Evolutionary conservation across 2,113 vertebrate species (phyloP), one percentile per base, ranked within the genome.

Genomic region (Cynocephalus volans): DNA sequence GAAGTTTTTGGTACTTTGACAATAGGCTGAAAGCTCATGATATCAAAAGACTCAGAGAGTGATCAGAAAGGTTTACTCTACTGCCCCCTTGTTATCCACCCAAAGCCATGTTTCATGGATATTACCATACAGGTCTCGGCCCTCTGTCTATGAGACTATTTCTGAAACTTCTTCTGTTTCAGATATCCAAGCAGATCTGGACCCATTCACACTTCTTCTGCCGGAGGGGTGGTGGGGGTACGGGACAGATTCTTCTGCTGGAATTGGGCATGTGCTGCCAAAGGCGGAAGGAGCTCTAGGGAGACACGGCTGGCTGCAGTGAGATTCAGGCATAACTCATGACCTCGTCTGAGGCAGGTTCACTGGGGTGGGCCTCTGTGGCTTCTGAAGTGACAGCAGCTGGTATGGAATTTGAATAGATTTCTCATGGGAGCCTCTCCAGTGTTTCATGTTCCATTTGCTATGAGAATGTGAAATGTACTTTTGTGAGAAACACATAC

Each of bases 391-490:
- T 84, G 88, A 88, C 79, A 36, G 81, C 50, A 58, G 73, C 92
- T 81, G 72, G 45, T 24, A 50, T 4, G 11, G 9, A 90, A 7
- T 45, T n/a, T 62, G 62, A 58, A 73, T 17, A 73, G 54, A 36
- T 77, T 48, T 65, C 50, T 67, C 50, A 52, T 14, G 41, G 64
- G 70, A 84, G 45, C 28, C 50, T 65, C 84, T 65, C 45, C 58
- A 48, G 33, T 31, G n/a, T 69, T 45, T 85, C 58, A 54, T 23
- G 26, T 83, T 54, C 75, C n/a, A 58, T 72, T 90, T 95, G 67
- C 54, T 75, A 67, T 21, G 45, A 83, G 77, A 88, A 83, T 69
- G 54, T 84, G 85, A 80, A n/a, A 87, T 67, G 75, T 85, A 60
- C 33, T 93, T 91, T 84, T 60, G 77, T 48, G 50, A 81, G 83